Evolutionary conservation across 1,140 invertebrate genomes (phyloP).

Genomic region (Drosophila rufa): DNA sequence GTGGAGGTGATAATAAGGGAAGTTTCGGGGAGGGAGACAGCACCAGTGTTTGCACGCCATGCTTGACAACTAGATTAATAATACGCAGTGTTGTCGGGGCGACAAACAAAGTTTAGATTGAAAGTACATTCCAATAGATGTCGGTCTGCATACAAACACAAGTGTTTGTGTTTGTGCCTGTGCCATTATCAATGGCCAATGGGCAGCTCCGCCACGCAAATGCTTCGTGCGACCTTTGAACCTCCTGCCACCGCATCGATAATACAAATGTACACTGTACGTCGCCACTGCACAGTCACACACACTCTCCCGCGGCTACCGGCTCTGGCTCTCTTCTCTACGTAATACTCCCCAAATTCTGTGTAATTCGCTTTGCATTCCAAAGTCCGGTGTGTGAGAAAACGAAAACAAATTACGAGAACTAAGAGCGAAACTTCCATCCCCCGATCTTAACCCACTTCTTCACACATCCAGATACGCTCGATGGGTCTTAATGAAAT

Average conservation of each 20-base stretch:
- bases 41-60: slow-evolving; percentile 36
- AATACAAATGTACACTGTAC: slow-evolving; percentile 28
- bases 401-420: slow-evolving; percentile 38
- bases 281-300: slow-evolving; percentile 16
- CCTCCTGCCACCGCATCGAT: slow-evolving; percentile 47
- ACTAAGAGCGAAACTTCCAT: slow-evolving; percentile 10
- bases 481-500: background rate
- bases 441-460: background rate
- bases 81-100: slow-evolving; percentile 39
- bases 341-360: slow-evolving; percentile 51
- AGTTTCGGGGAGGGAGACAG: slow-evolving; percentile 10
- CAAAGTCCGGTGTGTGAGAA: slow-evolving; percentile 46
- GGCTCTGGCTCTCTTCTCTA: slow-evolving; percentile 12
- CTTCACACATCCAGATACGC: background rate
- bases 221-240: slow-evolving; percentile 58
- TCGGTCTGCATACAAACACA: background rate
- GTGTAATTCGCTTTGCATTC: slow-evolving; percentile 51
- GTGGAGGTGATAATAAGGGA: background rate
- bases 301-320: background rate
- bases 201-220: slow-evolving; percentile 34
- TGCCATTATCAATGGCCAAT: slow-evolving; percentile 54
- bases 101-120: slow-evolving; percentile 34
- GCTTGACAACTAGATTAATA: slow-evolving; percentile 54
- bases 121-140: slow-evolving; percentile 38
- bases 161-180: slow-evolving; percentile 14